phyloP scores from a whole-genome alignment of 1,140 invertebrate genomes.

The Heliconius melpomene region DNA sequence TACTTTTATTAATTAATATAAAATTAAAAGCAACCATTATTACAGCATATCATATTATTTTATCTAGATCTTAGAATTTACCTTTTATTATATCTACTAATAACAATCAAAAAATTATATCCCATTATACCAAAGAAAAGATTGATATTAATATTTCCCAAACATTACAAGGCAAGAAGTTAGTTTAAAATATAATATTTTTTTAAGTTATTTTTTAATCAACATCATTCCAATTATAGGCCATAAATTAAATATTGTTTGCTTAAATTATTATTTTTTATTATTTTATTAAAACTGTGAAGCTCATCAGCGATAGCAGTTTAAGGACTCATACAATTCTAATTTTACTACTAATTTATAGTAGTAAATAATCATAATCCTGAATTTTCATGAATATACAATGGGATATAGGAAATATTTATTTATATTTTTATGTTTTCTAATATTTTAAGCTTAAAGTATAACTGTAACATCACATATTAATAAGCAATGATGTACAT shows the following conservation, averaged over 20 bases:
- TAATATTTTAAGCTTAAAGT: background rate
- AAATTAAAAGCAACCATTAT: constrained; percentile 79
- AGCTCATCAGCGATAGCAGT: background rate
- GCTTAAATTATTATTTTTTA: background rate
- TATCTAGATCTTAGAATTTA: constrained; percentile 61
- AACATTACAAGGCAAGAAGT: constrained; percentile 18
- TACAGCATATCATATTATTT: constrained; percentile 71
- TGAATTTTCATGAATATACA: background rate
- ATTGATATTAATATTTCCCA: constrained; percentile 15
- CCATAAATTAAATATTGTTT: constrained; percentile 12
- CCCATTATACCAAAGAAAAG: constrained; percentile 10
- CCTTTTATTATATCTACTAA: constrained; percentile 33
- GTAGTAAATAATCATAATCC: background rate
- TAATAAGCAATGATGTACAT: background rate
- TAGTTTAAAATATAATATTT: background rate
- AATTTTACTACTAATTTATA: background rate
- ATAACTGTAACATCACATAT: background rate
- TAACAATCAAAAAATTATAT: constrained; percentile 17
- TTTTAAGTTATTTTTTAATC: constrained; percentile 10
- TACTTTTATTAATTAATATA: constrained; percentile 72
- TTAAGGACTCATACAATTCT: background rate
- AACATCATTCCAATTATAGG: constrained; percentile 22
- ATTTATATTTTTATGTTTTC: background rate
- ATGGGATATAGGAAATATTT: background rate
- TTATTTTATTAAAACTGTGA: background rate